Evolutionary conservation across 2,797 vertebrate genomes (phyloP).

Genomic region (Furcifer pardalis): DNA sequence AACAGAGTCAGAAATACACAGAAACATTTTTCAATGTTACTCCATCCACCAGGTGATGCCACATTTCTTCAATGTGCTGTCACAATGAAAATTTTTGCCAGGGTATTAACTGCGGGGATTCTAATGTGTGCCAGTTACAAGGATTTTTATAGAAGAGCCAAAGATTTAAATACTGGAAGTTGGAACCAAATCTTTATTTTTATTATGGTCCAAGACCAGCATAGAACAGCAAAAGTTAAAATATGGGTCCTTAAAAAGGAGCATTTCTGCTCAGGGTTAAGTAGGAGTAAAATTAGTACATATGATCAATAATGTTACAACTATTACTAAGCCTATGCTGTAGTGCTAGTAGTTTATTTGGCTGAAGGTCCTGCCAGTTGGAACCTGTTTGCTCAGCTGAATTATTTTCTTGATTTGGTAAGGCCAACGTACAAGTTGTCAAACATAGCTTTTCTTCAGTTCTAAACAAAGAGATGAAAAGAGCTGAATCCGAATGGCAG

Average conservation of each 20-base stretch:
- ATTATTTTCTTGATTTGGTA: constrained; percentile 3
- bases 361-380: too few species aligned
- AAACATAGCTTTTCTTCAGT: neutral
- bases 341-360: too few species aligned
- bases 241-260: too few species aligned
- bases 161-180: constrained; percentile 15
- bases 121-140: constrained; percentile 36
- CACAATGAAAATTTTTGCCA: constrained; percentile 66
- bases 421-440: neutral
- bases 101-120: constrained; percentile 53
- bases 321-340: too few species aligned
- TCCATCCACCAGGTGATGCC: constrained; percentile 55
- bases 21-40: constrained; percentile 63
- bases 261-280: too few species aligned
- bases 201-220: too few species aligned
- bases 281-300: too few species aligned
- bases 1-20: constrained; percentile 40
- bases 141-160: neutral
- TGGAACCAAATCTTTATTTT: too few species aligned
- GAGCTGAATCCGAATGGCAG: neutral
- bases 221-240: too few species aligned
- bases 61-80: constrained; percentile 62
- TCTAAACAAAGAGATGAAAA: neutral
- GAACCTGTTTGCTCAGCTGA: constrained; percentile 16
- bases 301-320: too few species aligned